These are phyloP conservation scores for Ophioninae sp. DNA, from an alignment of 2,888 invertebrate species.

Conservation along the genomic window DNA sequence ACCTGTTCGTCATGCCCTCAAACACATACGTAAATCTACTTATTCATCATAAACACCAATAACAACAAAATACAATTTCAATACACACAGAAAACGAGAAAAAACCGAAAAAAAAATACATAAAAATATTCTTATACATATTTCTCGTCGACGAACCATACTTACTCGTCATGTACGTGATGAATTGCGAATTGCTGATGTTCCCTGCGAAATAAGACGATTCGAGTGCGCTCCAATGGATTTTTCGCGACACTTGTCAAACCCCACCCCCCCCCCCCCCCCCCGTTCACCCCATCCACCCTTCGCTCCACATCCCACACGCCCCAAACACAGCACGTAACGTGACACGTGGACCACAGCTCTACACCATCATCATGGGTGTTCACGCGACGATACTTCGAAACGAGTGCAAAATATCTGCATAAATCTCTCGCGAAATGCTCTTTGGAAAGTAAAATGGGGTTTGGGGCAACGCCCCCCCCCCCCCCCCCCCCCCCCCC, in stretches of 20 bases:
- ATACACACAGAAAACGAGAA: not conserved
- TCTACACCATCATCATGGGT: not conserved
- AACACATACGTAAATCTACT: not conserved
- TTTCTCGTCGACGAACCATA: conserved; percentile 46
- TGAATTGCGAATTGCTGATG: conserved; percentile 80
- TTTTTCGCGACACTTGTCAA: conserved; percentile 61
- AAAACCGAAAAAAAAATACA: not conserved
- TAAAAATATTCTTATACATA: not conserved
- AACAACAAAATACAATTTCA: not conserved
- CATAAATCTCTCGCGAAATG: not conserved
- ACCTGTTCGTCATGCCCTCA: too few relatives aligned
- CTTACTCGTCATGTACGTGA: conserved; percentile 81
- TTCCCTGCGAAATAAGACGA: conserved; percentile 79
- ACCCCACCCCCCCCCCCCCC: not conserved
- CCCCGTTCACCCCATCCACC: too few relatives aligned
- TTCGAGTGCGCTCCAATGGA: conserved; percentile 74
- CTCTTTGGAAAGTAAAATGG: not conserved
- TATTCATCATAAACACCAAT: not conserved
- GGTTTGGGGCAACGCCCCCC: too few relatives aligned
- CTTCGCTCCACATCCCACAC: not conserved
- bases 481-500: too few relatives aligned
- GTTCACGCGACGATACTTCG: conserved; percentile 3
- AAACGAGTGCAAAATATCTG: not conserved
- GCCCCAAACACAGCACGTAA: conserved; percentile 20
- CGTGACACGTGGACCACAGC: conserved; percentile 41